A percentile compares a stretch with the other conserved stretches of the same genome.
These are phyloP conservation scores for Agonum fuliginosum DNA, from an alignment of 2,888 invertebrate genomes.

Conservation along the genomic window DNA sequence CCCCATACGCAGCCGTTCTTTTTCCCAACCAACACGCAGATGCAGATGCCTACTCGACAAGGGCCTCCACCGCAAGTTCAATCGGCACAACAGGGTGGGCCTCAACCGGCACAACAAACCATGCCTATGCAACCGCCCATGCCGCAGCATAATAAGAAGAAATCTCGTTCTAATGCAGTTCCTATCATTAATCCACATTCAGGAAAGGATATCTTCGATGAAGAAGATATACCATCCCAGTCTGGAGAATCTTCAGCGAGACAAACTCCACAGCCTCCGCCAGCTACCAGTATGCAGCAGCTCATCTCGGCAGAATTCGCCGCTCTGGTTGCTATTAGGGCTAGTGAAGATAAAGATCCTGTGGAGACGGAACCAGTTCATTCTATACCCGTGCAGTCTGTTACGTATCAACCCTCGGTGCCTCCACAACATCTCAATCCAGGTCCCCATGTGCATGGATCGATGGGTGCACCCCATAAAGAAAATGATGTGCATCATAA, in stretches of 20 bases:
- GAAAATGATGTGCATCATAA: slow-evolving; percentile 65
- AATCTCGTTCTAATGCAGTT: slow-evolving; percentile 67
- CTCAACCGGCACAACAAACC: slow-evolving; percentile 62
- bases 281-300: slow-evolving; percentile 64
- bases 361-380: slow-evolving; percentile 37
- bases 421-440: slow-evolving; percentile 60
- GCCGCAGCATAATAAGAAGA: slow-evolving; percentile 63
- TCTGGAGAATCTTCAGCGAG: slow-evolving; percentile 74
- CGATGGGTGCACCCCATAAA: slow-evolving; percentile 57
- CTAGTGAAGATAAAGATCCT: slow-evolving; percentile 52
- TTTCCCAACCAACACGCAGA: slow-evolving; percentile 29
- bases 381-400: slow-evolving; percentile 29
- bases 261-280: slow-evolving; percentile 73
- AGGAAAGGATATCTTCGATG: slow-evolving; percentile 60
- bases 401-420: slow-evolving; percentile 47
- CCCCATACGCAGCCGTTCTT: slow-evolving; percentile 39
- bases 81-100: slow-evolving; percentile 62
- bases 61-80: slow-evolving; percentile 63
- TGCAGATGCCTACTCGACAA: slow-evolving; percentile 51
- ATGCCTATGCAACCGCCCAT: slow-evolving; percentile 62
- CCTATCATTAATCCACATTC: slow-evolving; percentile 71
- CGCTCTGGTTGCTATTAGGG: slow-evolving; percentile 68
- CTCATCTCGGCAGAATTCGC: slow-evolving; percentile 70
- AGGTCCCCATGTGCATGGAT: slow-evolving; percentile 9
- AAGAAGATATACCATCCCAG: slow-evolving; percentile 70